Evolutionary conservation across 2,797 vertebrate species (phyloP), one percentile per base, ranked within the genome.

Genomic region (Myotis vivesi): DNA sequence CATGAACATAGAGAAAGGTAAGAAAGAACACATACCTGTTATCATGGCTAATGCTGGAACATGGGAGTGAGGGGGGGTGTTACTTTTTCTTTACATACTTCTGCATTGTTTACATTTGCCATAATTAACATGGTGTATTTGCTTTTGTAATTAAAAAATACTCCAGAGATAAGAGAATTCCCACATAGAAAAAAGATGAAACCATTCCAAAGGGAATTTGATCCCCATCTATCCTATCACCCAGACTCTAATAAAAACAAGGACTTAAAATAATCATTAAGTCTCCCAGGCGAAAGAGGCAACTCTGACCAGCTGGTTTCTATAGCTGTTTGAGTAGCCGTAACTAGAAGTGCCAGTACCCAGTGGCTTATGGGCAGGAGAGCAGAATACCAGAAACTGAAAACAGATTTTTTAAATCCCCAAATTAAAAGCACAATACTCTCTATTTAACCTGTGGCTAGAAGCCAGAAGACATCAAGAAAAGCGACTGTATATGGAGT

Each of bases 81-180:
- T 79, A 57, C 66, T 79, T 77, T 71, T 41, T 72, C 83, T 72
- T 72, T 73, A 69, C 3, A 25, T 9, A 33, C 22, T 44, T 94
- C 72, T 72, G 57, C 51, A 38, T 10, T 44, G 36, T 79, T 87
- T 87, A 44, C 64, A 66, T 46, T 64, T 84, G 38, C 64, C 72
- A 72, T 82, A 30, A 79, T 51, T 59, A 88, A 91, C n/a, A 46
- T 6, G 22, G n/a, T 20, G 6, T 36, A 41, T 79, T 46, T 83
- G 41, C 64, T 94, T 82, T 84, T 91, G 46, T 64, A 49, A 83
- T 91, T 71, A 36, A 73, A 91, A 92, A 46, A 36, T 71, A 73
- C 8, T 95, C 76, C 4, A 80, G 44, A 86, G 19, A 36, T 82
- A 51, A 82, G 75, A 77, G 81, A 91, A 59, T 90, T 53, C 36